Base-by-base conservation (phyloP, 1,140 invertebrate species). In the Pogonus chalceus region DNA sequence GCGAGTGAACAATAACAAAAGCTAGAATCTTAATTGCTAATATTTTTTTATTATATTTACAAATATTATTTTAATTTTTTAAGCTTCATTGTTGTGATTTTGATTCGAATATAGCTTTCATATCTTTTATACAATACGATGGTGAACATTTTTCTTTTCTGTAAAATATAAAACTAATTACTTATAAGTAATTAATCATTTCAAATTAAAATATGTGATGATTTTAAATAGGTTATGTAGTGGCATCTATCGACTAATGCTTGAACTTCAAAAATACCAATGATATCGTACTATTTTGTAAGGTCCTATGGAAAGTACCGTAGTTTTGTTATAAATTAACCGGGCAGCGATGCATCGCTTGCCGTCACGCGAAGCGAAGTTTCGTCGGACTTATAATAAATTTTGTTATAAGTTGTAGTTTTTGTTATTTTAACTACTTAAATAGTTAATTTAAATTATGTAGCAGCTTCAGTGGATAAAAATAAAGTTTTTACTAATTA, bases 51-150 rank as follows among this genome's bases (percentile, higher is more conserved):
- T n/a, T n/a, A 31, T 31, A 31, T 31, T 31, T 31, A 31, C 26
- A 31, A 31, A 31, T 31, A 14, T 31, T 31, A 31, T 31, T 31
- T 31, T 7, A 31, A 7, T 43, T 43, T 12, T 43, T 35, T 16
- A 51, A 20, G 7, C 0, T 51, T 23, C 18, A 69, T 62, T 70
- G 67, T 63, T 69, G 67, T 60, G 73, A 75, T 66, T 75, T 75
- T 61, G 74, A 75, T 72, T 88, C 85, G 68, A 88, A 88, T 61
- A 87, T 79, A 37, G 85, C 84, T 54, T 85, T 81, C 78, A 88
- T 85, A 66, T 88, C 83, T 62, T 81, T 79, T 64, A 88, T 87
- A 63, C 81, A 83, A 67, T 79, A 82, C 37, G 82, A 79, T 20
- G 81, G 79, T 53, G 82, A 80, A 60, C 78, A 68, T 66, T 79